A percentile compares a stretch with the other conserved stretches of the same genome.
Evolutionary conservation across 2,797 vertebrate genomes (phyloP).

Genomic region (Harpagifer antarcticus): DNA sequence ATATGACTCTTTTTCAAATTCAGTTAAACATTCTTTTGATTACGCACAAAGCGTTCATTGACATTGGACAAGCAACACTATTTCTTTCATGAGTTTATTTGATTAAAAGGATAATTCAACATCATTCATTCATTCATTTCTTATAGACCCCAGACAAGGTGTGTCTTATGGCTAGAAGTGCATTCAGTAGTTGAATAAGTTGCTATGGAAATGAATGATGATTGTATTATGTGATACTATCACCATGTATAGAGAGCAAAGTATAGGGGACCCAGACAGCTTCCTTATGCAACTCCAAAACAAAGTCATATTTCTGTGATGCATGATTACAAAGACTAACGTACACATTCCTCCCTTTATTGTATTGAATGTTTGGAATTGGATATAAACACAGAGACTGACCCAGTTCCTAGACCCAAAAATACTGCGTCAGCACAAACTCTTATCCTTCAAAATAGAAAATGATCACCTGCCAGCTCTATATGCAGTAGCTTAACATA

Average conservation of each 20-base stretch:
- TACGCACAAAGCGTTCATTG: no score
- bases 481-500: background rate
- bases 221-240: conserved; percentile 43
- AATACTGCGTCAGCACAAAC: background rate
- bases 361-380: conserved; percentile 8
- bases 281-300: conserved; percentile 22
- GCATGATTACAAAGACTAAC: background rate
- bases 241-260: conserved; percentile 12
- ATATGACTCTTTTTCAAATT: no score
- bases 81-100: background rate
- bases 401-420: conserved; percentile 8
- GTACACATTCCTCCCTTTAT: conserved; percentile 20
- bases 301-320: conserved; percentile 22
- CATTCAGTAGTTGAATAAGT: no score
- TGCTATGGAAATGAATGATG: conserved; percentile 36
- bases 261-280: background rate
- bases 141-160: background rate
- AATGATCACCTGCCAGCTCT: background rate
- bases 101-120: background rate
- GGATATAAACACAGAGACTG: conserved; percentile 31
- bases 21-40: no score
- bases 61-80: background rate
- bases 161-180: background rate
- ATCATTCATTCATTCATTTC: conserved; percentile 5
- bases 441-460: background rate